Evolutionary conservation across 1,140 invertebrate species (phyloP), one percentile per base, ranked within the genome.

Genomic region (Aculops lycopersici): DNA sequence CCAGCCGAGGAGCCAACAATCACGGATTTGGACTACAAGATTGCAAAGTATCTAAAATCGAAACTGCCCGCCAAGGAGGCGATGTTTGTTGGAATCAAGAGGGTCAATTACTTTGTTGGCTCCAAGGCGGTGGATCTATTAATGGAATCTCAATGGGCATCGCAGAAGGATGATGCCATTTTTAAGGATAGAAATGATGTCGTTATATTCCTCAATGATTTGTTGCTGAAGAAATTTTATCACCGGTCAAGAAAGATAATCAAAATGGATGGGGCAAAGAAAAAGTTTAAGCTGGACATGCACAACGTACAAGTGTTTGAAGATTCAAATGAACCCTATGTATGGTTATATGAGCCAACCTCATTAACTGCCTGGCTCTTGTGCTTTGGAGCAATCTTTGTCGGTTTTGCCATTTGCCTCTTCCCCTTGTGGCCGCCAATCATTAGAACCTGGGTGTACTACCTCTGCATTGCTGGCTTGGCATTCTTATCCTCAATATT

Each of bases 261-360:
- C 17, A 70, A 75, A 38, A 62, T 66, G 40, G 66, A 64, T 46
- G 56, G 64, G 36, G 56, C 66, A 51, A 66, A 69, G 49, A 64
- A 64, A 39, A 69, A 68, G 52, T 59, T 75, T 40, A 71, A 83
- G 35, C 56, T 95, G 13, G 80, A 92, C 57, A 92, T 94, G 83
- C 81, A 90, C 59, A 67, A 81, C 50, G 76, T 90, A 46, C 83
- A 95, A 58, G 56, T 71, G 47, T 92, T 94, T 61, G 66, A 81
- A 3, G 88, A 95, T 59, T 74, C 72, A 31, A 65, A 73, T 21
- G 83, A 94, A 54, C 78, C 88, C 2, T 98, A 94, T 60, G 88
- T 97, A 14, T 97, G 92, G 92, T 75, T 97, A 42, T 98, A 92
- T 60, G 88, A 97, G 57, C 88, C 88, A 3, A 83, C 90, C 50